phyloP scores from a whole-genome alignment of 2,888 invertebrate species.

The Drosophila longiperda region DNA sequence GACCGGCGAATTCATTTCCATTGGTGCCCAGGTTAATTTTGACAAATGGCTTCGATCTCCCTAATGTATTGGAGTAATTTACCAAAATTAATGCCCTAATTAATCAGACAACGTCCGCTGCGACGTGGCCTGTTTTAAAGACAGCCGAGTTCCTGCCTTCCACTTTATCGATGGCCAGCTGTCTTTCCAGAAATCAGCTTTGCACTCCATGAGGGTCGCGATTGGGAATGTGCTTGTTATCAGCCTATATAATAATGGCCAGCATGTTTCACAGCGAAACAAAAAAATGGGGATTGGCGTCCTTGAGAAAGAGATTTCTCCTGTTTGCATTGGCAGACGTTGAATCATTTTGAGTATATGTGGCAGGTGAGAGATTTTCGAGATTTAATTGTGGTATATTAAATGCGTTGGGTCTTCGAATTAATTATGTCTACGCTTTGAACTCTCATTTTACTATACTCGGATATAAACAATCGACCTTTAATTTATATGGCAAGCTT shows the following conservation, averaged over 20 bases:
- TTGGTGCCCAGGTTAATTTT: slow-evolving; percentile 83
- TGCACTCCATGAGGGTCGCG: slow-evolving; percentile 25
- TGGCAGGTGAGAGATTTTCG: neutral
- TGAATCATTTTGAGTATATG: neutral
- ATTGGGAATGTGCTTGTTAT: neutral
- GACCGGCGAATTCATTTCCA: slow-evolving; percentile 71
- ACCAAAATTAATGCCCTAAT: slow-evolving; percentile 84
- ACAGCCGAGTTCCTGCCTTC: slow-evolving; percentile 34
- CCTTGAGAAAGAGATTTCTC: slow-evolving; percentile 8
- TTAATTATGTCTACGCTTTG: neutral
- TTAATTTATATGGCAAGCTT: neutral
- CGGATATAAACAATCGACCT: neutral
- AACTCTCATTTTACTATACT: neutral
- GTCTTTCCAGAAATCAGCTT: slow-evolving; percentile 63
- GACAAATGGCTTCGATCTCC: slow-evolving; percentile 84
- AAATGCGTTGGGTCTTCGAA: neutral
- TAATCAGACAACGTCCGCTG: slow-evolving; percentile 77
- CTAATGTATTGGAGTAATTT: slow-evolving; percentile 84
- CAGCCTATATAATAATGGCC: slow-evolving; percentile 11
- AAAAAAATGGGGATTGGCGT: slow-evolving; percentile 1
- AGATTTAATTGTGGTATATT: slow-evolving; percentile 12
- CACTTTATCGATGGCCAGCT: slow-evolving; percentile 29
- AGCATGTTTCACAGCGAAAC: neutral
- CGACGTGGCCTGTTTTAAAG: slow-evolving; percentile 35
- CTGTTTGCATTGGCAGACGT: neutral